Conservation (phyloP, 1,140 invertebrate genomes). For the Atta colombica region DNA sequence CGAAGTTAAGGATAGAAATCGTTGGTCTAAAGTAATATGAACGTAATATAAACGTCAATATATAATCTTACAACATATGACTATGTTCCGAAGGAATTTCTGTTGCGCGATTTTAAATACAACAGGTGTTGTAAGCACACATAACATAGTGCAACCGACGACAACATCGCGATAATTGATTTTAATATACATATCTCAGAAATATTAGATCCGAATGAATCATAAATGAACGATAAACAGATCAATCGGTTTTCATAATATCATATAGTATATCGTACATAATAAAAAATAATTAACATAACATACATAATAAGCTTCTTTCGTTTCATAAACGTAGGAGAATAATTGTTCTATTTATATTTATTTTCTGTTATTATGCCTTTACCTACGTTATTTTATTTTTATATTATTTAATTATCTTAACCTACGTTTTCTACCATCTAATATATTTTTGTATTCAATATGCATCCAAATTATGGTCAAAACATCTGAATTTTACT, state of each 20-base stretch:
- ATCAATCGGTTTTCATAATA: neutral
- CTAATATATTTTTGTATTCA: too few species aligned
- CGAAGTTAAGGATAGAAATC: neutral
- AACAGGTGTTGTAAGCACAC: neutral
- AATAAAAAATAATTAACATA: neutral
- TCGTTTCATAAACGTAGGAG: neutral
- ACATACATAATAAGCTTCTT: too few species aligned
- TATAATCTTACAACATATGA: conserved; percentile 46
- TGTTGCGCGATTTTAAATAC: conserved; percentile 43
- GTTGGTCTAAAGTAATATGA: neutral
- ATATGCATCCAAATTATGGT: too few species aligned
- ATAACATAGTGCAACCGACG: neutral
- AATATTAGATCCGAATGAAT: conserved; percentile 18
- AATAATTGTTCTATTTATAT: neutral
- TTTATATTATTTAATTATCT: too few species aligned
- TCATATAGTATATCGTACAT: too few species aligned
- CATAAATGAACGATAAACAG: neutral
- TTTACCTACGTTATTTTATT: too few species aligned
- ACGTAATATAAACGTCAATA: neutral
- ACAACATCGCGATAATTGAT: conserved; percentile 16
- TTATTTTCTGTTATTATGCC: too few species aligned
- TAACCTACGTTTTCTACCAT: too few species aligned
- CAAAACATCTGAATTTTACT: too few species aligned
- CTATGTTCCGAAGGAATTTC: conserved; percentile 29
- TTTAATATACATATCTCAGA: neutral